Evolutionary conservation across 1,140 invertebrate species (phyloP), one percentile per base, ranked within the genome.

Genomic region (Chionoecetes opilio): DNA sequence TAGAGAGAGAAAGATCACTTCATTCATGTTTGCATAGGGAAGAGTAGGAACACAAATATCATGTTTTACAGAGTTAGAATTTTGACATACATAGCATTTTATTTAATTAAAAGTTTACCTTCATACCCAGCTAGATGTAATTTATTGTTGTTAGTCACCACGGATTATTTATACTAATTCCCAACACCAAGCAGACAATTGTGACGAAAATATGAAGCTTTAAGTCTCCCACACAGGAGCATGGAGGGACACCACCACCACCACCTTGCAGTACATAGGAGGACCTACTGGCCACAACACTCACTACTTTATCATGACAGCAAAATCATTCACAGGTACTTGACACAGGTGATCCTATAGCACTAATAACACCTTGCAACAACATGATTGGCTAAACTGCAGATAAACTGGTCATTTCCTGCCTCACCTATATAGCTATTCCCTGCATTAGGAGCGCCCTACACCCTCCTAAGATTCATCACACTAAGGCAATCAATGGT

Each of bases 131-230:
- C 63, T 75, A n/a, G n/a, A n/a, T 75, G 26, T 26, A n/a, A 75
- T 75, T 75, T 21, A n/a, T 75, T n/a, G 6, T 21, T 75, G 63
- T 75, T 75, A 75, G 63, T 75, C 21, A 75, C 63, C 63, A 75
- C 21, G n/a, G 6, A 75, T 75, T 75, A 75, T 75, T n/a, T 75
- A 75, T 26, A 93, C 32, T 14, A 34, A 8, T 46, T 38, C 92
- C 92, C 92, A 93, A 93, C 92, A 93, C 92, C 92, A 93, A 87
- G 92, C 92, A 93, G 37, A 29, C n/a, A 37, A 53, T 41, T 34
- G 34, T 1, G 26, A 86, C 75, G 31, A 29, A 91, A 91, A 75
- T 91, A 91, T 53, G 32, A 91, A 91, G 89, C 89, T 91, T 91
- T 91, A 91, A 34, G 8, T 91, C 46, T 75, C 41, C 89, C 53